A percentile compares a stretch with the other conserved stretches of the same genome.
Evolutionary conservation across 2,797 vertebrate species (phyloP).

Genomic region (Premnoplex brunnescens): DNA sequence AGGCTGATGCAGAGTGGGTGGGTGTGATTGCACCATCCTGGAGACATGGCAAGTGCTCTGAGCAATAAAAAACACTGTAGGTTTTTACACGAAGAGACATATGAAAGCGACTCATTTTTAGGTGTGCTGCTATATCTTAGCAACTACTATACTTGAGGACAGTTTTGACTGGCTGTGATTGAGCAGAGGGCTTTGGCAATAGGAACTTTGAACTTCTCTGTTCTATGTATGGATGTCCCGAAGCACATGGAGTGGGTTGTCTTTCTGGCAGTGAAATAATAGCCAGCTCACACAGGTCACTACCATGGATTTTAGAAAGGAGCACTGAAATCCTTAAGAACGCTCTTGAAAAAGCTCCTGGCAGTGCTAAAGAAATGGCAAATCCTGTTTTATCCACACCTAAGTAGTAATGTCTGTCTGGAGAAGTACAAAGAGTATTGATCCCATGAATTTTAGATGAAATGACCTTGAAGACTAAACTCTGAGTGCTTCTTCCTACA

Average conservation of each 20-base stretch:
- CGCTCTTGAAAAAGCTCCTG: background rate
- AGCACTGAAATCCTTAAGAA: background rate
- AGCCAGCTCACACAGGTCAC: background rate
- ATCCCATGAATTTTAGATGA: conserved; percentile 37
- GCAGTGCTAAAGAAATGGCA: background rate
- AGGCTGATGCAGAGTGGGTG: background rate
- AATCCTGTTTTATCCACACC: background rate
- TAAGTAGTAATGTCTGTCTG: background rate
- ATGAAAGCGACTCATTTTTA: background rate
- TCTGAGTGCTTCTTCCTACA: background rate
- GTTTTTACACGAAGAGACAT: background rate
- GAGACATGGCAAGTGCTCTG: background rate
- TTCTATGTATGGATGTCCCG: rapidly evolving
- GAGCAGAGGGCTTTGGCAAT: background rate
- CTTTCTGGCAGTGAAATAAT: background rate
- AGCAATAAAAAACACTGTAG: background rate
- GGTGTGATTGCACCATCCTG: background rate
- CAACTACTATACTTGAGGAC: background rate
- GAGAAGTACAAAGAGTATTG: conserved; percentile 1
- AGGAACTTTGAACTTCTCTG: background rate
- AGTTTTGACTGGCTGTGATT: background rate
- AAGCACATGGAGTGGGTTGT: background rate
- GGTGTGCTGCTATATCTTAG: background rate
- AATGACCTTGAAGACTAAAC: conserved; percentile 14
- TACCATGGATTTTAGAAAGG: background rate